Evolutionary conservation across 2,888 invertebrate species (phyloP).

Genomic region (Tupiocoris notatus): DNA sequence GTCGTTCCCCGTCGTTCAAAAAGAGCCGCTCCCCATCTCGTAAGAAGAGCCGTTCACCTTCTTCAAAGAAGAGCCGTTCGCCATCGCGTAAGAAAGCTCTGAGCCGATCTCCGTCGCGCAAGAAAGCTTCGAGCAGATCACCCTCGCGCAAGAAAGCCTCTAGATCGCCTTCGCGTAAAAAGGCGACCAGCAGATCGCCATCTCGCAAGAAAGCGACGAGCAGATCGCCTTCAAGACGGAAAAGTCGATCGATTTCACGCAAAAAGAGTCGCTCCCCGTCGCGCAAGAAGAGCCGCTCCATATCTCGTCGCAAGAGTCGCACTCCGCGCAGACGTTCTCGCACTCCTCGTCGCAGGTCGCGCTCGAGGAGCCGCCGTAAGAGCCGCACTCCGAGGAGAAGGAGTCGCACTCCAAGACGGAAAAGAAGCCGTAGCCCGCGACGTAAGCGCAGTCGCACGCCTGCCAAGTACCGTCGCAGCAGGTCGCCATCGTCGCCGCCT

Average conservation of each 20-base stretch:
- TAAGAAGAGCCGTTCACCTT: conserved; percentile 49
- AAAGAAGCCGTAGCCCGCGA: conserved; percentile 39
- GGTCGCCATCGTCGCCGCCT: conserved; percentile 38
- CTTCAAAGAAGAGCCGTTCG: conserved; percentile 51
- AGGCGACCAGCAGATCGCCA: conserved; percentile 19
- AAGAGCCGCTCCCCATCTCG: conserved; percentile 49
- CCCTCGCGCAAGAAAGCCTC: conserved; percentile 40
- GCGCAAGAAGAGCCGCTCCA: conserved; percentile 55
- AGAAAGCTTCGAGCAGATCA: conserved; percentile 44
- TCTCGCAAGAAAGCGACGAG: conserved; percentile 49
- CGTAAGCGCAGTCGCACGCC: conserved; percentile 42
- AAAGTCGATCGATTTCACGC: conserved; percentile 55
- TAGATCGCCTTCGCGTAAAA: background rate
- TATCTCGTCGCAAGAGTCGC: conserved; percentile 58
- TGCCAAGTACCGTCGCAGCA: conserved; percentile 42
- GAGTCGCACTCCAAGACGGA: conserved; percentile 42
- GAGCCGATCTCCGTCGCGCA: conserved; percentile 49
- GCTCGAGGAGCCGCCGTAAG: conserved; percentile 43
- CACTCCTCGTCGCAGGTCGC: conserved; percentile 41
- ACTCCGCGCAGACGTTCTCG: conserved; percentile 49
- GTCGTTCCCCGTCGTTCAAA: conserved; percentile 42
- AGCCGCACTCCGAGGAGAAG: conserved; percentile 41
- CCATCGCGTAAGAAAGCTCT: conserved; percentile 37
- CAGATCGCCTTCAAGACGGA: conserved; percentile 47
- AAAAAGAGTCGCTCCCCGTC: conserved; percentile 59